These are phyloP conservation scores for Poecilia picta DNA, from an alignment of 2,797 vertebrate genomes.

Conservation along the genomic window DNA sequence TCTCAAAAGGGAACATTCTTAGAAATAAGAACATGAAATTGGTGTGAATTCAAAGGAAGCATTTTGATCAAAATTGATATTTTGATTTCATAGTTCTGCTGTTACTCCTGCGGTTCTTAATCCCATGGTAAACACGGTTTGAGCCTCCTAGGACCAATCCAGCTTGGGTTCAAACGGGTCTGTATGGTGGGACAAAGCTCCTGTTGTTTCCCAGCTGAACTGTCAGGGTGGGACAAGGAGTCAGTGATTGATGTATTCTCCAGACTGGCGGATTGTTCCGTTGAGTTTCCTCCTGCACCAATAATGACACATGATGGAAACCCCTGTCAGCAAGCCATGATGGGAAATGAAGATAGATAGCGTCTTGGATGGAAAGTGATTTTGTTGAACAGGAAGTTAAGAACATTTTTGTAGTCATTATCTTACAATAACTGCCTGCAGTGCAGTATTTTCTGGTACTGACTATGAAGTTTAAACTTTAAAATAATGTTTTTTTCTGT, in stretches of 20 bases:
- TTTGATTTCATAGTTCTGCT: conserved; percentile 30
- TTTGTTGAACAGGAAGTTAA: conserved; percentile 80
- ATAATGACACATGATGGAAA: conserved; percentile 88
- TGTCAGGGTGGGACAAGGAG: conserved; percentile 72
- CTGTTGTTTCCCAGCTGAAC: conserved; percentile 61
- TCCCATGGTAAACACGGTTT: conserved; percentile 54
- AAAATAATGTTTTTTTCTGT: background rate
- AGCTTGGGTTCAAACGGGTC: conserved; percentile 57
- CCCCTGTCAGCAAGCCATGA: conserved; percentile 79
- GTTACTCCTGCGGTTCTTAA: conserved; percentile 59
- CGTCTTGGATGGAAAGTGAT: conserved; percentile 78
- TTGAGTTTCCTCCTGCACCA: conserved; percentile 80
- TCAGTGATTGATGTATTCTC: conserved; percentile 81
- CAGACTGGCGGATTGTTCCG: conserved; percentile 78
- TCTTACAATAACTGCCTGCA: conserved; percentile 63
- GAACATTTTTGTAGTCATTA: conserved; percentile 73
- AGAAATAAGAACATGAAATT: background rate
- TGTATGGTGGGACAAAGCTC: conserved; percentile 44
- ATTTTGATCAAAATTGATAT: no score
- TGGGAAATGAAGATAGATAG: conserved; percentile 84
- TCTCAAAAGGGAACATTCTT: background rate
- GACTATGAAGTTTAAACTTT: background rate
- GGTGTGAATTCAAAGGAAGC: conserved; percentile 37
- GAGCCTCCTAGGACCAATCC: conserved; percentile 36
- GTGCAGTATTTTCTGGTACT: conserved; percentile 32